phyloP scores from a whole-genome alignment of 2,797 vertebrate species.

The Oreochromis mossambicus region DNA sequence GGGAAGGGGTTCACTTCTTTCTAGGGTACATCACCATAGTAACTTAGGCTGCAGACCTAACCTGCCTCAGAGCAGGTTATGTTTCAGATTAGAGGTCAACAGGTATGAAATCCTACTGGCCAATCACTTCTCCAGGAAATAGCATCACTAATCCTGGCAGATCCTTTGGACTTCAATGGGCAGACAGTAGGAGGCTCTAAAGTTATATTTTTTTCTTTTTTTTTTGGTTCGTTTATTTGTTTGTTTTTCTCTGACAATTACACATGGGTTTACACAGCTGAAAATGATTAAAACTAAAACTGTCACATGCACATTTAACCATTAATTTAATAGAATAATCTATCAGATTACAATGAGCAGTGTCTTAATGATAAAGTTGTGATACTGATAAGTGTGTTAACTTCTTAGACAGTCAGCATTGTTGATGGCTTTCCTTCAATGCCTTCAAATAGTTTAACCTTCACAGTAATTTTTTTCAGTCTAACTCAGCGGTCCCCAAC shows the following conservation, averaged over 20 bases:
- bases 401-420: background rate
- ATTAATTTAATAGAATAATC: background rate
- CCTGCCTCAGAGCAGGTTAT: background rate
- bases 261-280: background rate
- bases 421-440: background rate
- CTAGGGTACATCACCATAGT: background rate
- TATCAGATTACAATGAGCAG: background rate
- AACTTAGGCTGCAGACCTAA: background rate
- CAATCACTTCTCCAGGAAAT: background rate
- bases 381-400: background rate
- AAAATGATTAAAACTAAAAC: background rate
- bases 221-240: background rate
- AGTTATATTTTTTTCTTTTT: background rate
- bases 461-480: background rate
- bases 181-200: background rate
- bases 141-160: background rate
- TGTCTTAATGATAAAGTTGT: background rate
- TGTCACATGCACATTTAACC: background rate
- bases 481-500: background rate
- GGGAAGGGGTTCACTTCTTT: background rate
- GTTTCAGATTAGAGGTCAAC: background rate
- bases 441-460: background rate
- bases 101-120: background rate
- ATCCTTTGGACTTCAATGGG: background rate
- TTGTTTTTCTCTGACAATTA: background rate